Evolutionary conservation across 2,888 invertebrate genomes (phyloP).

Genomic region (Dicyrtoma fusca): DNA sequence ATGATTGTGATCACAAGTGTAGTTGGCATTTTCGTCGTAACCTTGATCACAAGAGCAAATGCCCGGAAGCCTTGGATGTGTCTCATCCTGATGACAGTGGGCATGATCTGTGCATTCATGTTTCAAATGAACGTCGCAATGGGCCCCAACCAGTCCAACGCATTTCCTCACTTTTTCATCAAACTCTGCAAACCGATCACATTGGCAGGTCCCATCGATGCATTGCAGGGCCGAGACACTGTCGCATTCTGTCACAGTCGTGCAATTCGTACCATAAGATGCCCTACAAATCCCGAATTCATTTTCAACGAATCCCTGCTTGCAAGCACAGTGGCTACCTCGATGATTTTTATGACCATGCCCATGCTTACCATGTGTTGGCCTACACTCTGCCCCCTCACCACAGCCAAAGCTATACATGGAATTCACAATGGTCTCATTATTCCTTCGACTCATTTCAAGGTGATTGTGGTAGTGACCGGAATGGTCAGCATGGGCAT

Average conservation of each 20-base stretch:
- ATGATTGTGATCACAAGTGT: background rate
- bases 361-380: too few species aligned
- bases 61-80: background rate
- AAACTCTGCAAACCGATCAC: background rate
- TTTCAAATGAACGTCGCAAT: background rate
- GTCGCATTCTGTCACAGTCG: background rate
- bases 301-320: background rate
- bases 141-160: background rate
- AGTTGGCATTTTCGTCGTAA: background rate
- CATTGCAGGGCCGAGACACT: background rate
- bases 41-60: background rate
- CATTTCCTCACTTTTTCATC: background rate
- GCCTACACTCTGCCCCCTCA: background rate
- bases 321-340: background rate
- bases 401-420: background rate
- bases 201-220: background rate
- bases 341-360: background rate
- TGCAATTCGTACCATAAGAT: background rate
- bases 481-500: too few species aligned
- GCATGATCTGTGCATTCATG: background rate
- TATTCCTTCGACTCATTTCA: too few species aligned
- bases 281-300: background rate
- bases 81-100: background rate
- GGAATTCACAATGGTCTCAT: too few species aligned
- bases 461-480: too few species aligned